Base-by-base conservation (phyloP, 53 echinoderm and acorn worm species). In the Crossaster papposus region DNA sequence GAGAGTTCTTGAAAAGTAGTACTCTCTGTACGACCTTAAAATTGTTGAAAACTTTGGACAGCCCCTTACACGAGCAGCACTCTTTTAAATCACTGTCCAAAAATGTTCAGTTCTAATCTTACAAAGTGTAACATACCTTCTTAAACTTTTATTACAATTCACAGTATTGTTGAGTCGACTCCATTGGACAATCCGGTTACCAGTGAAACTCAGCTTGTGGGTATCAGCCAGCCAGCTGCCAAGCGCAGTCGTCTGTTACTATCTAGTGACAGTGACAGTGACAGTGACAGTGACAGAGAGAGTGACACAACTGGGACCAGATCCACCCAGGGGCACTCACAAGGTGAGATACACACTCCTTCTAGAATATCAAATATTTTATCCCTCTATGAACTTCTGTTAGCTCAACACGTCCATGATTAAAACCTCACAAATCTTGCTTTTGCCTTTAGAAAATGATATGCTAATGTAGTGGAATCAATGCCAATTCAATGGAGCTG, bases 211-310 rank as follows among this genome's bases (percentile, higher is more conserved):
- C 81, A 80, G 29, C 26, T 80, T 2, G 23, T 37, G 35, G 64
- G 77, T 28, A 77, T 77, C 71, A 90, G 33, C 44, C 44, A 89
- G 80, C 92, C 94, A 38, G 75, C 87, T 36, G 77, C 90, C 22
- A 94, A 94, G 63, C 81, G 94, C 17, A 94, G 90, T 58, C 86
- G 94, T 15, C 78, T 94, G 51, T 12, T 71, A 23, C 77, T 92
- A 17, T 89, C 92, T 0, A 94, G 94, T 54, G 94, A 92, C 34
- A 85, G 92, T 70, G 91, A 93, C 20, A 85, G 89, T 38, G 93
- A 93, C 37, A 85, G 92, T 70, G 91, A 93, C 20, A 85, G 89
- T 38, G 93, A 93, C 37, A 50, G 33, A n/a, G 92, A 83, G 4
- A 72, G 32, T 37, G 74, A n/a, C 2, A 70, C 54, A 74, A 28